Percentiles rank a stretch among this genome's conserved stretches.
phyloP scores from a whole-genome alignment of 2,888 invertebrate species.

The Cheilosia pagana region DNA sequence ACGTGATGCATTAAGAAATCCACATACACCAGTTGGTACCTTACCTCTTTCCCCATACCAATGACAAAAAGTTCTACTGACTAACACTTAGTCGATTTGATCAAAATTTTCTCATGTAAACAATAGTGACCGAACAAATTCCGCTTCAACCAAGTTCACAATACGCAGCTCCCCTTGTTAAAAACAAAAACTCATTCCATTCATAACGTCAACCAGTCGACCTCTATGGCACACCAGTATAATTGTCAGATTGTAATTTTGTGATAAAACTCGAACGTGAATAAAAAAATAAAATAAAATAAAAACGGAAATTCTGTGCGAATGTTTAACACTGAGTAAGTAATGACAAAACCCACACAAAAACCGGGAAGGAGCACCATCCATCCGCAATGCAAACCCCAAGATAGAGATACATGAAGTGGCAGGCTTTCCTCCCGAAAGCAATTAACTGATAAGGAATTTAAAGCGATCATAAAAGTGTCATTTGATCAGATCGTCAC shows the following conservation, averaged over 20 bases:
- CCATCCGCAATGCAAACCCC: background rate
- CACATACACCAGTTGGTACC: too few relatives aligned
- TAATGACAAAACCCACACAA: constrained; percentile 18
- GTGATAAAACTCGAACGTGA: constrained; percentile 50
- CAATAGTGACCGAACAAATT: too few relatives aligned
- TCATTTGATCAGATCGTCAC: constrained; percentile 71
- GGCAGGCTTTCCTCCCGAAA: constrained; percentile 36
- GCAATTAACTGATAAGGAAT: constrained; percentile 75
- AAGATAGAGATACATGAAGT: background rate
- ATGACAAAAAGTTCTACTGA: too few relatives aligned
- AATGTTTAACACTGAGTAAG: constrained; percentile 36
- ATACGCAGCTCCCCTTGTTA: too few relatives aligned
- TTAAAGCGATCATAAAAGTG: constrained; percentile 74
- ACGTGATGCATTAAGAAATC: background rate
- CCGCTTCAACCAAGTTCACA: too few relatives aligned
- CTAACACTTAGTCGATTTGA: too few relatives aligned
- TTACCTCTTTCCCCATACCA: too few relatives aligned
- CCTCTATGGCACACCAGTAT: constrained; percentile 32
- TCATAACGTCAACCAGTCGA: background rate
- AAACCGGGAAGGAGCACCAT: constrained; percentile 4
- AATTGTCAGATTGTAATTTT: constrained; percentile 72
- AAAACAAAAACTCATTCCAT: background rate
- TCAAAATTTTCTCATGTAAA: too few relatives aligned
- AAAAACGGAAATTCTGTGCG: constrained; percentile 38
- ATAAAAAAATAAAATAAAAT: constrained; percentile 52